A percentile compares a stretch with the other conserved stretches of the same genome.
Conservation (phyloP, 2,888 invertebrate species). For the Melieria crassipennis region DNA sequence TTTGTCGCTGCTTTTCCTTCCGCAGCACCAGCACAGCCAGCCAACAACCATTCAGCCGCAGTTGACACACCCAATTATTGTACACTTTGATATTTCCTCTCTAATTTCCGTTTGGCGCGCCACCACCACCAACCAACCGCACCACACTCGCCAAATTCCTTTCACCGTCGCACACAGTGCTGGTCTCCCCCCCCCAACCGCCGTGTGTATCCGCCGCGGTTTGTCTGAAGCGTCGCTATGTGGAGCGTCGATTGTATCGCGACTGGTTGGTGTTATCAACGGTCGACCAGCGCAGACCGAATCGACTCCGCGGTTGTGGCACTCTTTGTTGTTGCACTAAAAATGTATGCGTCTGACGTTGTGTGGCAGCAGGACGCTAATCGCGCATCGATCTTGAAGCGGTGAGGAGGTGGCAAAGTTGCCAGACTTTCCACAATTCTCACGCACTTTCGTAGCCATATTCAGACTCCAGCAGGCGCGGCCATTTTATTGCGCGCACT, state of each 20-base stretch:
- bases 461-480: too few relatives aligned
- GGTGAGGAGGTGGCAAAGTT: background rate
- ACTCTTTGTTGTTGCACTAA: conserved; percentile 19
- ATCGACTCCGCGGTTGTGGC: background rate
- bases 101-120: conserved; percentile 10
- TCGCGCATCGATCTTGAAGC: too few relatives aligned
- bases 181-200: background rate
- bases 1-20: too few relatives aligned
- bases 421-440: background rate
- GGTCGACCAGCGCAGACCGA: background rate
- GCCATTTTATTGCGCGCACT: too few relatives aligned
- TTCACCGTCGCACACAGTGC: background rate
- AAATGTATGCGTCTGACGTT: conserved; percentile 26
- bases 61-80: conserved; percentile 26
- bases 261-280: background rate
- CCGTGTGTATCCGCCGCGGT: conserved; percentile 6
- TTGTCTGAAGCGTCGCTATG: conserved; percentile 3
- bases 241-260: background rate
- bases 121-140: background rate
- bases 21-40: too few relatives aligned
- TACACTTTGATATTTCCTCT: conserved; percentile 16
- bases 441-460: too few relatives aligned
- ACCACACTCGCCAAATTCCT: conserved; percentile 2
- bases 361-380: background rate
- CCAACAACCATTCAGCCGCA: background rate